Conservation (phyloP, 2,888 invertebrate genomes). For the Acronicta aceris region DNA sequence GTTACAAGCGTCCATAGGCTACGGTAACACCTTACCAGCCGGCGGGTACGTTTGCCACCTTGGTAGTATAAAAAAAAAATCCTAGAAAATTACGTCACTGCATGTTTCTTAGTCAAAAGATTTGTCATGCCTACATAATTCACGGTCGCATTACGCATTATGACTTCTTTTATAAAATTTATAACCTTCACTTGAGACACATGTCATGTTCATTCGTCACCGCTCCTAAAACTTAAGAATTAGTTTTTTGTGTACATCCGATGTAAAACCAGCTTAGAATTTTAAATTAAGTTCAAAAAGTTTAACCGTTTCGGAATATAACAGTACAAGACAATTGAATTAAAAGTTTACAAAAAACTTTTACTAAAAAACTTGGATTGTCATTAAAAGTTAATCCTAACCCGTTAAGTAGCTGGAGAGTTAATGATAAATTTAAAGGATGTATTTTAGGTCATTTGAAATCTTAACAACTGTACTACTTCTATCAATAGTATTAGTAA, state of each 20-base stretch:
- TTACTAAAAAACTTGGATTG: neutral
- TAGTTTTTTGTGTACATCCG: constrained; percentile 19
- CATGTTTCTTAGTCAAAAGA: constrained; percentile 5
- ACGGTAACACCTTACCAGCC: too few species aligned
- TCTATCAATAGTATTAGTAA: too few species aligned
- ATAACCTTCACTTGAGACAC: constrained; percentile 25
- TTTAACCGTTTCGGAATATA: too few species aligned
- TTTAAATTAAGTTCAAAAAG: neutral
- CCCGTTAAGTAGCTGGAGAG: too few species aligned
- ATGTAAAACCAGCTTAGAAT: constrained; percentile 11
- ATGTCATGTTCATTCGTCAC: constrained; percentile 2
- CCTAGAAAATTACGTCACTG: constrained; percentile 21
- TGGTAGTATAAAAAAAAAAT: too few species aligned
- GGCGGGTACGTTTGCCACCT: too few species aligned
- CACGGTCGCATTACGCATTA: constrained; percentile 34
- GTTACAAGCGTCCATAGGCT: too few species aligned
- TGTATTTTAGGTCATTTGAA: too few species aligned
- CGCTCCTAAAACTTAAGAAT: constrained; percentile 5
- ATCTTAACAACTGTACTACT: too few species aligned
- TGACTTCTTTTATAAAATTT: constrained; percentile 26
- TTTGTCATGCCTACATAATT: constrained; percentile 8
- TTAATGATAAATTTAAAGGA: too few species aligned
- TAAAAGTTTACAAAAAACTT: neutral
- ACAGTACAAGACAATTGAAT: too few species aligned
- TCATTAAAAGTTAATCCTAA: neutral